Evolutionary conservation across 2,113 vertebrate genomes (phyloP).

Genomic region (Peromyscus maniculatus): DNA sequence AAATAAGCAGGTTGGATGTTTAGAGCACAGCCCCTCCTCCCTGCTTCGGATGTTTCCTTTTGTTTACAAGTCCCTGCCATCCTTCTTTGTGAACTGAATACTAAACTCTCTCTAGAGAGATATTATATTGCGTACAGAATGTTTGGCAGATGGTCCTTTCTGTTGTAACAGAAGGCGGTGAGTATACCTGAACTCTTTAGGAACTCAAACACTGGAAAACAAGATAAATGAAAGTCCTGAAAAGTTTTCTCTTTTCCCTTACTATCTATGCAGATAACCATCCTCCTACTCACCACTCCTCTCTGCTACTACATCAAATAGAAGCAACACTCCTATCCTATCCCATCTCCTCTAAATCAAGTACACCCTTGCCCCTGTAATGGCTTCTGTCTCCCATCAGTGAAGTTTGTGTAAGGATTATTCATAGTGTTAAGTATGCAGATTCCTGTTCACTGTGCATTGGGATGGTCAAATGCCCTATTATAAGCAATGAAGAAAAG

Average conservation of each 20-base stretch:
- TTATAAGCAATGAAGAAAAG: conserved; percentile 69
- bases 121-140: conserved; percentile 90
- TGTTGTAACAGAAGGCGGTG: conserved; percentile 90
- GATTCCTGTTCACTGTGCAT: conserved; percentile 54
- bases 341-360: background rate
- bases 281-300: background rate
- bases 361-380: background rate
- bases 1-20: conserved; percentile 89
- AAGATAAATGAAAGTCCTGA: conserved; percentile 87
- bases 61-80: conserved; percentile 92
- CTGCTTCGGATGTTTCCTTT: conserved; percentile 89
- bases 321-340: background rate
- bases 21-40: conserved; percentile 87
- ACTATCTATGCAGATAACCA: background rate
- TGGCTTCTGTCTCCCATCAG: background rate
- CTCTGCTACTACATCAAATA: background rate
- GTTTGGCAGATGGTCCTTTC: conserved; percentile 91
- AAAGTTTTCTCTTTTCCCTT: conserved; percentile 79
- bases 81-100: conserved; percentile 92
- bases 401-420: conserved; percentile 53
- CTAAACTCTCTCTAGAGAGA: conserved; percentile 92
- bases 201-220: conserved; percentile 87
- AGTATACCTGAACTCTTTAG: conserved; percentile 93
- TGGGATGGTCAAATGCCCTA: conserved; percentile 4
- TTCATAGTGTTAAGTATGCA: conserved; percentile 42